These are phyloP conservation scores for Crypturellus undulatus DNA, from an alignment of 2,113 vertebrate species.

Conservation along the genomic window DNA sequence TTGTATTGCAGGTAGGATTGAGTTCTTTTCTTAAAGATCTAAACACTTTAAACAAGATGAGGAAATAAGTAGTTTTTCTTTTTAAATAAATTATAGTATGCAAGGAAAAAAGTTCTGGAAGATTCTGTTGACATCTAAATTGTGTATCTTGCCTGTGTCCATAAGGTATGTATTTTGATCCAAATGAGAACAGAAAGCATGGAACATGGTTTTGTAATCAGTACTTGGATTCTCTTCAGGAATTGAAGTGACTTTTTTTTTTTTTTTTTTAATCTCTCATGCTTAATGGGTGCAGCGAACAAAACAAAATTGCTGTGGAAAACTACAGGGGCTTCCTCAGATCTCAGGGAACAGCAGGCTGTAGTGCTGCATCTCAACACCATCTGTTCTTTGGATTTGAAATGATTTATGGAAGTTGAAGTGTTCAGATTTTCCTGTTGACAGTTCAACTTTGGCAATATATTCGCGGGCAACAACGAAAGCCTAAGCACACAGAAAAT, in stretches of 20 bases:
- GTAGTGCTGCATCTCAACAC: neutral
- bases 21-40: neutral
- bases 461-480: neutral
- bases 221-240: neutral
- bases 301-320: neutral
- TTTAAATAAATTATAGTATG: neutral
- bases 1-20: neutral
- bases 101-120: neutral
- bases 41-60: neutral
- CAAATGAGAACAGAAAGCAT: neutral
- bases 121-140: neutral
- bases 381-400: constrained; percentile 60
- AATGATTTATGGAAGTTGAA: constrained; percentile 53
- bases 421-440: constrained; percentile 10
- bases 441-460: constrained; percentile 40
- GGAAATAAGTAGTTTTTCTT: neutral
- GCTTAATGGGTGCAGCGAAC: neutral
- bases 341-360: constrained; percentile 41
- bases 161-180: neutral
- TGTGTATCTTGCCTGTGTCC: neutral
- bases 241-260: neutral
- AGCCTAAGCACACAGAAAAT: neutral
- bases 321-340: constrained; percentile 21
- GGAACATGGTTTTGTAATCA: neutral
- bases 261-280: neutral